Percentiles rank a stretch among this genome's conserved stretches.
phyloP scores from a whole-genome alignment of 2,797 vertebrate genomes.

The Podarcis siculus region DNA sequence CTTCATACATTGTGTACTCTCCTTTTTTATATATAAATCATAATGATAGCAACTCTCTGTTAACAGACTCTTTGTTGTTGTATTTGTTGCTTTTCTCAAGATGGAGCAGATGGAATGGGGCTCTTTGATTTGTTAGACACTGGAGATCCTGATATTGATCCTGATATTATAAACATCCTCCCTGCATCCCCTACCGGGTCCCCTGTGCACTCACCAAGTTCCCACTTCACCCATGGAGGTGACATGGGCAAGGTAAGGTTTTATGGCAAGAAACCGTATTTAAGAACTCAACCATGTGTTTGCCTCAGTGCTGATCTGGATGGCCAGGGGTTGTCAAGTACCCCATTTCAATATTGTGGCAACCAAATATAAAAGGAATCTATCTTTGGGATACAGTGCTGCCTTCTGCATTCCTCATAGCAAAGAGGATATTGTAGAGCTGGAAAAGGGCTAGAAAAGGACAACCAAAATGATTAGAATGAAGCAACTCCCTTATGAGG shows the following conservation, averaged over 20 bases:
- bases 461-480: background rate
- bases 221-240: conserved; percentile 93
- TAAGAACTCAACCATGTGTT: background rate
- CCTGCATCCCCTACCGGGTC: conserved; percentile 93
- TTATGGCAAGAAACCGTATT: background rate
- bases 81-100: conserved; percentile 71
- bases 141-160: conserved; percentile 90
- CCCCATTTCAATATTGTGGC: background rate
- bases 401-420: background rate
- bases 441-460: background rate
- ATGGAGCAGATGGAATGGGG: conserved; percentile 90
- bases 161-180: conserved; percentile 96
- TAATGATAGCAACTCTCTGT: background rate
- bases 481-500: background rate
- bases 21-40: background rate
- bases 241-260: conserved; percentile 91
- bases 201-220: conserved; percentile 95
- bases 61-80: conserved; percentile 16
- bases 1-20: rapidly evolving
- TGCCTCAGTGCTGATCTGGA: background rate
- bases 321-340: background rate
- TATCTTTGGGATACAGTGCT: background rate
- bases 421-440: background rate
- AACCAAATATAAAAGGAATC: background rate
- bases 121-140: conserved; percentile 95